A percentile compares a stretch with the other conserved stretches of the same genome.
These are phyloP conservation scores for Triplophysa rosa DNA, from an alignment of 2,113 vertebrate species.

Conservation along the genomic window DNA sequence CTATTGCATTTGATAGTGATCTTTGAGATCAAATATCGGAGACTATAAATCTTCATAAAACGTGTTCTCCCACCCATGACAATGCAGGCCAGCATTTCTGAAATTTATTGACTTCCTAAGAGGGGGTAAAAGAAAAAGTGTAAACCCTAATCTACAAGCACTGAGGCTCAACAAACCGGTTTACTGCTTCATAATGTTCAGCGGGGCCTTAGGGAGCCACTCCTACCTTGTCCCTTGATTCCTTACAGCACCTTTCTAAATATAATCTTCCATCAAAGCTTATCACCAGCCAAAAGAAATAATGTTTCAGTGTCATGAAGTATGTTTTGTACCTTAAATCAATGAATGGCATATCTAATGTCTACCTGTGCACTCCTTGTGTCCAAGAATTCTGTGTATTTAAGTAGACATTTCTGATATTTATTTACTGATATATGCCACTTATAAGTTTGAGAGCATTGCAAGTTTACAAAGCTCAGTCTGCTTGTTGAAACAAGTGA, in stretches of 20 bases:
- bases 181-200: constrained; percentile 54
- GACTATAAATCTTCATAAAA: constrained; percentile 9
- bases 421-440: not conserved
- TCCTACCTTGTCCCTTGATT: constrained; percentile 45
- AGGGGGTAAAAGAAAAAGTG: constrained; percentile 45
- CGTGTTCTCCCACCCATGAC: constrained; percentile 33
- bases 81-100: constrained; percentile 11
- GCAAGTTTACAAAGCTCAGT: not conserved
- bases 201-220: constrained; percentile 60
- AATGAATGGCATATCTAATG: not conserved
- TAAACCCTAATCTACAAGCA: constrained; percentile 46
- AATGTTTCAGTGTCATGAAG: not conserved
- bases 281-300: not conserved
- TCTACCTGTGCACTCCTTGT: not conserved
- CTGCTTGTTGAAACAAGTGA: constrained; percentile 41
- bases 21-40: constrained; percentile 29
- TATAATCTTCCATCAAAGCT: not conserved
- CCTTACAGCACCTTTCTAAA: constrained; percentile 36
- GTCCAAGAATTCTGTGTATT: not conserved
- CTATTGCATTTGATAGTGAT: constrained; percentile 28
- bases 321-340: not conserved
- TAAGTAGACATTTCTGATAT: not conserved
- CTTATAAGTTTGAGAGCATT: not conserved
- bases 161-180: constrained; percentile 54
- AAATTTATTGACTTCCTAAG: constrained; percentile 38